Evolutionary conservation across 2,888 invertebrate genomes (phyloP), one percentile per base, ranked within the genome.

Genomic region (Parapristionchus giblindavisi): DNA sequence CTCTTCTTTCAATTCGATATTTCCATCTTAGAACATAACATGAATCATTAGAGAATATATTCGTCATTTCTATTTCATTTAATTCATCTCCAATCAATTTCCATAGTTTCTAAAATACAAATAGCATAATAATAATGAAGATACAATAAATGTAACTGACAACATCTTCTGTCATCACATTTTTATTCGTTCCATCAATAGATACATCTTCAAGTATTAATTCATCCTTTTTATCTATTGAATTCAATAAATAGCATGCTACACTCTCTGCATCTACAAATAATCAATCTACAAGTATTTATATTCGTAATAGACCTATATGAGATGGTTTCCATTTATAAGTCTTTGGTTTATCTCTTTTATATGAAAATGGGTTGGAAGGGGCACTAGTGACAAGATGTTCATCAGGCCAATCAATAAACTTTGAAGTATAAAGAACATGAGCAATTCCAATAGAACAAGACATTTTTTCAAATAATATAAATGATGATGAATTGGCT

Each of bases 21-120:
- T 82, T 71, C 85, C 85, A 85, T 60, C 80, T 76, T 48, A 85
- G 70, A 11, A 85, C 85, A 74, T 85, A 85, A 73, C 85, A 85
- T 36, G 75, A 52, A 38, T 77, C 74, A 24, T 78, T 77, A 17
- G 76, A 65, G 27, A 85, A 79, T 21, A 79, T 77, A 17, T 70
- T 65, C n/a, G 78, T 77, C 48, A 78, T 75, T 11, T 81, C 80
- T 6, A 82, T 77, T 4, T 58, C 38, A 48, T 66, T 38, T 21
- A 85, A 77, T 17, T 76, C 51, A 38, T 85, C 85, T 29, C 81
- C 83, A 24, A 56, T 43, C 38, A 85, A 60, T 60, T 70, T 74
- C 82, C 81, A 82, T n/a, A 80, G 17, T 1, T 27, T 27, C 71
- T 71, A 27, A 14, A 38, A 65, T 11, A 27, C 8, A 17, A 14